A percentile compares a stretch with the other conserved stretches of the same genome.
Conservation (phyloP, 1,140 invertebrate species). For the Phymastichus coffea region DNA sequence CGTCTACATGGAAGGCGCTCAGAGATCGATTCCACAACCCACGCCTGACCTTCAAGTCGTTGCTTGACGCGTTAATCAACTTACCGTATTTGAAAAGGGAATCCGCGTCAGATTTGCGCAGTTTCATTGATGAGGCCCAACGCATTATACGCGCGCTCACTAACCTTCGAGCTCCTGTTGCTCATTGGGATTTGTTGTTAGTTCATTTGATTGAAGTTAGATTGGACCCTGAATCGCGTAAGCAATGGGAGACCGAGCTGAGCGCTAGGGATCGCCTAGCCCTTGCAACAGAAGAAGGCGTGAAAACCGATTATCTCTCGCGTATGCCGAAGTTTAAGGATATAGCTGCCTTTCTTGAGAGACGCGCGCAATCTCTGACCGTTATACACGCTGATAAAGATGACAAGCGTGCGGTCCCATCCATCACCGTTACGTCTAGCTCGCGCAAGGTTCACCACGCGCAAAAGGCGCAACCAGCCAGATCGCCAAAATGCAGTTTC, state of each 20-base stretch:
- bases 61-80: background rate
- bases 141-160: background rate
- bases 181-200: background rate
- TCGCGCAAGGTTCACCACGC: background rate
- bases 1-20: background rate
- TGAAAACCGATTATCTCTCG: background rate
- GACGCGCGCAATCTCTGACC: background rate
- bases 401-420: background rate
- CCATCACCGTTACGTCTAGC: background rate
- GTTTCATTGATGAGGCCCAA: background rate
- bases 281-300: background rate
- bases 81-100: background rate
- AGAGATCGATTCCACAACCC: constrained; percentile 1
- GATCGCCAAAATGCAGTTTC: background rate
- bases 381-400: no score
- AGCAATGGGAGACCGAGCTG: background rate
- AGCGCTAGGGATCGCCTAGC: background rate
- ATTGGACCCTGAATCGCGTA: constrained; percentile 1
- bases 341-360: background rate
- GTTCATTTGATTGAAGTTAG: background rate
- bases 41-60: background rate
- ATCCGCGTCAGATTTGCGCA: background rate
- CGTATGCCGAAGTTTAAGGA: background rate
- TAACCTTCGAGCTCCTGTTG: background rate
- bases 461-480: background rate